Conservation (phyloP, 1,140 invertebrate species). For the Dendrolimus punctatus region DNA sequence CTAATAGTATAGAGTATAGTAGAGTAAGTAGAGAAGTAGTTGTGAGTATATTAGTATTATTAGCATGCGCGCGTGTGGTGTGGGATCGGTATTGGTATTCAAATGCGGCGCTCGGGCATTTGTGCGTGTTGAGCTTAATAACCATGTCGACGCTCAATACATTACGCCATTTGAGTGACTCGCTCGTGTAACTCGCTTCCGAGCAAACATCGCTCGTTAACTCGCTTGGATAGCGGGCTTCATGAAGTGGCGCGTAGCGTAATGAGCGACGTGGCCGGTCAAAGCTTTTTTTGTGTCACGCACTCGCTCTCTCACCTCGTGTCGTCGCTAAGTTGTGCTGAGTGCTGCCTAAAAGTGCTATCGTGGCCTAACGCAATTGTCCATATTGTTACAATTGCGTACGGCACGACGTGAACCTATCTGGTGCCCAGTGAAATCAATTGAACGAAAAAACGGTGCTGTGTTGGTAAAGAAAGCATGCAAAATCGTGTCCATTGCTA, state of each 20-base stretch:
- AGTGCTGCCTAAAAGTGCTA: slow-evolving; percentile 64
- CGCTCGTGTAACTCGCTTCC: background rate
- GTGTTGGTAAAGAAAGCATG: slow-evolving; percentile 70
- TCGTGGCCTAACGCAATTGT: slow-evolving; percentile 34
- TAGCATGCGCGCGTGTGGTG: slow-evolving; percentile 66
- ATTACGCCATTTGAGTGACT: too few species aligned
- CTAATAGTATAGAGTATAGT: slow-evolving; percentile 59
- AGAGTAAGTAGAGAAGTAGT: slow-evolving; percentile 63
- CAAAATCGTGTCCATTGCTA: slow-evolving; percentile 72
- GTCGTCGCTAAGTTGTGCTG: slow-evolving; percentile 62
- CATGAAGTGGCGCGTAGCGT: background rate
- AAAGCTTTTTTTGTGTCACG: slow-evolving; percentile 26
- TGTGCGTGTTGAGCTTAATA: slow-evolving; percentile 44
- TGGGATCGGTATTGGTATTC: slow-evolving; percentile 77
- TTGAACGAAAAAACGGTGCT: slow-evolving; percentile 65
- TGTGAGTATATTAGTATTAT: slow-evolving; percentile 53
- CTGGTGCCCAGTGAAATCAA: slow-evolving; percentile 63
- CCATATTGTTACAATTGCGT: slow-evolving; percentile 23
- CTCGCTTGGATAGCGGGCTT: background rate
- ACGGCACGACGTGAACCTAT: slow-evolving; percentile 46
- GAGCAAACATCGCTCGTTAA: slow-evolving; percentile 1
- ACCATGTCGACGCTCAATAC: slow-evolving; percentile 12
- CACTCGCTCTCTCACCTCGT: slow-evolving; percentile 70
- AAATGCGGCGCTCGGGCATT: slow-evolving; percentile 74
- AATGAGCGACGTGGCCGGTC: slow-evolving; percentile 10